Percentiles rank a stretch among this genome's conserved stretches.
These are phyloP conservation scores for Tyto alba DNA, from an alignment of 2,113 vertebrate species.

Conservation along the genomic window DNA sequence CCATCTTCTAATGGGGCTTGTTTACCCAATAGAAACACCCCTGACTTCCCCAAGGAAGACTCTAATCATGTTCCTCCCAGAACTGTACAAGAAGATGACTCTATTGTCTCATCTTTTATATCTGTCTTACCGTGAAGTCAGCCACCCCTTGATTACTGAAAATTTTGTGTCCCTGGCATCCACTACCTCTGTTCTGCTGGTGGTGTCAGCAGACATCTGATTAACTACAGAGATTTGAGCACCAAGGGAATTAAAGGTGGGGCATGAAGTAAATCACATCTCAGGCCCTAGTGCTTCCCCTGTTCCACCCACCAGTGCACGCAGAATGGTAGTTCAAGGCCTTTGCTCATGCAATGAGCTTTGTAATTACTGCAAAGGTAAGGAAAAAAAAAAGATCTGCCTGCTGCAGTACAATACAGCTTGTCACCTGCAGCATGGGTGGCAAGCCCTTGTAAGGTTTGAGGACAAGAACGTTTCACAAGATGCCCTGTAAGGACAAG, in stretches of 20 bases:
- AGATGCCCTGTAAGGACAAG: neutral
- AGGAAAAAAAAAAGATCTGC: neutral
- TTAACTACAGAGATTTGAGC: conserved; percentile 29
- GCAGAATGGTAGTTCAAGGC: neutral
- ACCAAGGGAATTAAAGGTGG: neutral
- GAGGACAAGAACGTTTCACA: neutral
- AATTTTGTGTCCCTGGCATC: neutral
- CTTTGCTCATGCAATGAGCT: neutral
- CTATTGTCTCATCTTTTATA: neutral
- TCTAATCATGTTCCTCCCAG: neutral
- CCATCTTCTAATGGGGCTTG: neutral
- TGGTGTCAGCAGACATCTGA: conserved; percentile 12
- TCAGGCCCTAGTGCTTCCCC: neutral
- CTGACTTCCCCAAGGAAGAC: neutral
- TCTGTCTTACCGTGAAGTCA: neutral
- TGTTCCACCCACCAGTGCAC: neutral
- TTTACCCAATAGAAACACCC: neutral
- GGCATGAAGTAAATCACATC: neutral
- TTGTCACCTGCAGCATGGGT: neutral
- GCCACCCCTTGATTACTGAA: neutral
- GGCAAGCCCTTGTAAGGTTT: neutral
- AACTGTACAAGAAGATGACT: neutral
- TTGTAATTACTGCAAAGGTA: neutral
- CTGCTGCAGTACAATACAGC: neutral
- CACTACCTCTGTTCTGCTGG: neutral